Evolutionary conservation across 2,113 vertebrate species (phyloP).

Genomic region (Petromus typicus): DNA sequence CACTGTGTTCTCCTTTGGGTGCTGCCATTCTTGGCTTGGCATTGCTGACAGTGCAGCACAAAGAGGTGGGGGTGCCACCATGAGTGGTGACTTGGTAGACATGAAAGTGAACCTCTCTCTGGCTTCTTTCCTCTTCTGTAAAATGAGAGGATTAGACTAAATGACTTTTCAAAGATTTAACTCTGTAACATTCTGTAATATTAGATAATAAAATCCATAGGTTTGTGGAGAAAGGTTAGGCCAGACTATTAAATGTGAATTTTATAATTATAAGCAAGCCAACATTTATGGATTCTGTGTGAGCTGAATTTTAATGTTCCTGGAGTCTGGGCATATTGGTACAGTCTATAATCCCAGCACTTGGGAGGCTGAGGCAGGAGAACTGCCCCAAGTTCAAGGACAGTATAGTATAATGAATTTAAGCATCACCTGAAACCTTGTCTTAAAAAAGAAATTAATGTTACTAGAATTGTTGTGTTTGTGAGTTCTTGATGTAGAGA

Average conservation of each 20-base stretch:
- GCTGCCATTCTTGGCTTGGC: not conserved
- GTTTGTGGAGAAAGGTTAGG: not conserved
- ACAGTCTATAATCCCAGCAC: no score
- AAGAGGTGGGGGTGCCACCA: not conserved
- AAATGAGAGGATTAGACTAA: not conserved
- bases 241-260: constrained; percentile 27
- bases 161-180: not conserved
- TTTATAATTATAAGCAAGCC: not conserved
- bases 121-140: not conserved
- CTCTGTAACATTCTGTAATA: not conserved
- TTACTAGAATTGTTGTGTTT: not conserved
- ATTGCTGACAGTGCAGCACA: not conserved
- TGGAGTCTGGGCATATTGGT: not conserved
- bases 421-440: no score
- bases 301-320: not conserved
- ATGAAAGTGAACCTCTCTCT: not conserved
- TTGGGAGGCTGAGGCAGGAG: no score
- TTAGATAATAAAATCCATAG: not conserved
- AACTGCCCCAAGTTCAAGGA: no score
- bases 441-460: no score
- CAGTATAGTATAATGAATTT: no score
- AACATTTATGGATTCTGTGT: not conserved
- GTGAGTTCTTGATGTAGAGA: not conserved
- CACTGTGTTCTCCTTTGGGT: not conserved
- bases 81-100: not conserved